Percentiles rank a stretch among this genome's conserved stretches.
Evolutionary conservation across 2,113 vertebrate species (phyloP).

Genomic region (Vulpes lagopus): DNA sequence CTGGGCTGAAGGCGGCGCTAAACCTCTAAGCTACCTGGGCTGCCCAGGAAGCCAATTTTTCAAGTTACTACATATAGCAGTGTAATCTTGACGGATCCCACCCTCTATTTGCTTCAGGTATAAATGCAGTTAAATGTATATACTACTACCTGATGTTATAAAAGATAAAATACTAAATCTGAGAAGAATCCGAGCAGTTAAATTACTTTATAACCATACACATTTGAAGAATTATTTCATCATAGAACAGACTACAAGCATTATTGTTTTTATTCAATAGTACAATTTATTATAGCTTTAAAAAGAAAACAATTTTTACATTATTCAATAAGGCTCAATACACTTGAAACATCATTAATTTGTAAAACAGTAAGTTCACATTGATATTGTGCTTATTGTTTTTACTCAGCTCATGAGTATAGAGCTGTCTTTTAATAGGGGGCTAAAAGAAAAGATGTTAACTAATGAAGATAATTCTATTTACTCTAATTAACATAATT

Average conservation of each 20-base stretch:
- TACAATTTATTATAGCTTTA: slow-evolving; percentile 4
- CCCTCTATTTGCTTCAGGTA: neutral
- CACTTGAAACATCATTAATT: neutral
- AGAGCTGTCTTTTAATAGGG: neutral
- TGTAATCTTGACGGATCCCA: neutral
- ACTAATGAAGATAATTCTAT: neutral
- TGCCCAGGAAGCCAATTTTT: neutral
- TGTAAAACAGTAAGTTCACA: neutral
- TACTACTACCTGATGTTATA: neutral
- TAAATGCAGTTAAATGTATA: neutral
- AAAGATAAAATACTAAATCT: neutral
- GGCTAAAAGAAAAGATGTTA: neutral
- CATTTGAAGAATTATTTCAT: neutral
- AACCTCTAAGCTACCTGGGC: too few relatives aligned
- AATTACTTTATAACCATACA: neutral
- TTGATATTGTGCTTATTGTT: neutral
- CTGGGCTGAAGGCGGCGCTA: too few relatives aligned
- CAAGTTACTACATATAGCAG: neutral
- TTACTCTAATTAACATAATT: neutral
- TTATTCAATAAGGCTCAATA: neutral
- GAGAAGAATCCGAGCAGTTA: neutral
- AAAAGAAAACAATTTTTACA: neutral
- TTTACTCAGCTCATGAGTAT: neutral
- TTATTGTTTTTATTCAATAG: neutral
- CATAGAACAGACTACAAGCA: neutral